Evolutionary conservation across 2,888 invertebrate genomes (phyloP), one percentile per base, ranked within the genome.

Genomic region (Pristionchus exspectatus): DNA sequence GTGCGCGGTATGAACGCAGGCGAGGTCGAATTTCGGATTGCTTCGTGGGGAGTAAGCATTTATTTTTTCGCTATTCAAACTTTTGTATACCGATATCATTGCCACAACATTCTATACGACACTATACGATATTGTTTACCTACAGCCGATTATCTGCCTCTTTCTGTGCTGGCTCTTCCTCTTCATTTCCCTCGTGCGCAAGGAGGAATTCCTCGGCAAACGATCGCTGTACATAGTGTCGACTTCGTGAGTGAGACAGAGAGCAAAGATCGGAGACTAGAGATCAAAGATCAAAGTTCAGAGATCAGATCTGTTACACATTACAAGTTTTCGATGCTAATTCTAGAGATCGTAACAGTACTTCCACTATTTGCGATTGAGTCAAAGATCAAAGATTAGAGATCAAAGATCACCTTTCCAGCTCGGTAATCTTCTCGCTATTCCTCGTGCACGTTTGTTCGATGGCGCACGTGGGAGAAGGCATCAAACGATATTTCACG

Each of bases 81-180:
- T 69, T 2, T 14, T 21, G 14, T 2, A 59, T 66, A 2, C 3
- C n/a, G 10, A 21, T 66, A 3, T 18, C 66, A 18, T 66, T 10
- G 66, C n/a, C 3, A 24, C n/a, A 66, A 24, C 10, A 10, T 66
- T 24, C 66, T 24, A 66, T n/a, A n/a, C n/a, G n/a, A n/a, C 66
- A 9, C 2, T n/a, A n/a, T 5, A 5, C n/a, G 21, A 9, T 56
- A 66, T 66, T 24, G 4, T 18, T 2, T 66, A 9, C 21, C 9
- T n/a, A 1, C 72, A 83, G 83, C 50, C 83, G 7, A 56, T 56
- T 27, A 9, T 83, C 3, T 83, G 54, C 27, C 54, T 83, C 56
- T 56, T 54, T 27, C 27, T 56, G n/a, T 83, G 83, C 56, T 83
- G 83, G 83, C 27, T 83, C 18, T 54, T 83, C 38, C 54, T 54